phyloP scores from a whole-genome alignment of 1,140 invertebrate genomes.

The Parapsyche elsis region DNA sequence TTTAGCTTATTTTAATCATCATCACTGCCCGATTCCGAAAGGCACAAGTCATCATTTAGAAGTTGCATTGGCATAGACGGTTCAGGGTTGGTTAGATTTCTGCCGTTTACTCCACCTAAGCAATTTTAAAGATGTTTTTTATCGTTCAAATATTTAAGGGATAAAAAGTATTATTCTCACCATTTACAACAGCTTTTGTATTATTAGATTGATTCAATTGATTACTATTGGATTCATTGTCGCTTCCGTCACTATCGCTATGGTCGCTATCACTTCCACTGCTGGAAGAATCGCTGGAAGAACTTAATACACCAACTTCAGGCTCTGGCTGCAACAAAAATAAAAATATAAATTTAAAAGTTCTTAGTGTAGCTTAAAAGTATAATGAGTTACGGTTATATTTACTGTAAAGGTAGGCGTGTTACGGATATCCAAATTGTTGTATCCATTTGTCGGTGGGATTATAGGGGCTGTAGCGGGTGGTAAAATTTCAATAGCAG shows the following conservation, averaged over 20 bases:
- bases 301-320: slow-evolving; percentile 58
- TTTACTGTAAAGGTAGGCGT: not conserved
- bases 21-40: slow-evolving; percentile 74
- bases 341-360: not conserved
- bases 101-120: slow-evolving; percentile 45
- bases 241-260: slow-evolving; percentile 61
- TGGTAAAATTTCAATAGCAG: not conserved
- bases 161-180: slow-evolving; percentile 22
- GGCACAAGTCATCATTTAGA: slow-evolving; percentile 79
- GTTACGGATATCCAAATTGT: slow-evolving; percentile 34
- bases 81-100: slow-evolving; percentile 47
- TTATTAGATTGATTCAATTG: slow-evolving; percentile 3
- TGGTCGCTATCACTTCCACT: slow-evolving; percentile 62
- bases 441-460: slow-evolving; percentile 36
- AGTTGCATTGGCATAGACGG: slow-evolving; percentile 69
- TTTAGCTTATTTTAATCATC: slow-evolving; percentile 61
- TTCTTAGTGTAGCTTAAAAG: not conserved
- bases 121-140: slow-evolving; percentile 16
- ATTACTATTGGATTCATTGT: slow-evolving; percentile 44
- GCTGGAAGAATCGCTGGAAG: slow-evolving; percentile 64
- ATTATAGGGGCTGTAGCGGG: not conserved
- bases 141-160: not conserved
- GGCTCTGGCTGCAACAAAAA: slow-evolving; percentile 39
- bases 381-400: not conserved
- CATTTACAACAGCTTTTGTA: slow-evolving; percentile 24